Conservation (phyloP, 2,888 invertebrate genomes). For the Andrena hattorfiana region DNA sequence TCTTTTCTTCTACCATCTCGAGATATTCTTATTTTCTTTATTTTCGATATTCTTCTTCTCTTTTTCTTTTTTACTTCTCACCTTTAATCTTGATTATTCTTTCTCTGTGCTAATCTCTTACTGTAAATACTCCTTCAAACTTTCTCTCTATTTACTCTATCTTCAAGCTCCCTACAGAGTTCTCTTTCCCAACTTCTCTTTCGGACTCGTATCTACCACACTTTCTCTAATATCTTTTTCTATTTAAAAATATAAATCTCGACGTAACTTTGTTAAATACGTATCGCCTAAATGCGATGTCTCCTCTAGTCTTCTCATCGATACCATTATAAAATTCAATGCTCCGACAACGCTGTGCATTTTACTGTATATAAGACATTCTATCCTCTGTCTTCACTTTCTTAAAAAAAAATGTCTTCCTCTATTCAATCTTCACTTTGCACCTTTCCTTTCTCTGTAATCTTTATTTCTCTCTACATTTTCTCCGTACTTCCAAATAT, state of each 20-base stretch:
- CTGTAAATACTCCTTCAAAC: conserved; percentile 31
- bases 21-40: not conserved
- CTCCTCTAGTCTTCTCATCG: conserved; percentile 33
- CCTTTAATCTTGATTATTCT: not conserved
- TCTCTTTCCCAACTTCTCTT: conserved; percentile 10
- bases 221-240: conserved; percentile 1
- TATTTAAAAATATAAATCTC: conserved; percentile 5
- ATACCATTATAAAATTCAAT: conserved; percentile 31
- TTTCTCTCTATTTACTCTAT: conserved; percentile 11
- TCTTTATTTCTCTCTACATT: not conserved
- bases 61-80: not conserved
- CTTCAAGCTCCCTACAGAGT: not conserved
- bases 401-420: not conserved
- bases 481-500: too few relatives aligned
- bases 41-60: not conserved
- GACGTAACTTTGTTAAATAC: not conserved
- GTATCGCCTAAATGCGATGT: conserved; percentile 9
- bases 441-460: not conserved
- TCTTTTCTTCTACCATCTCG: not conserved
- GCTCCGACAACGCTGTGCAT: conserved; percentile 43
- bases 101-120: conserved; percentile 40
- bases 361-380: conserved; percentile 39
- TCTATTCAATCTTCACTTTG: not conserved
- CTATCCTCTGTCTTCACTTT: not conserved
- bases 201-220: conserved; percentile 20